Base-by-base conservation (phyloP, 2,113 vertebrate species). In the Aphyosemion australe region DNA sequence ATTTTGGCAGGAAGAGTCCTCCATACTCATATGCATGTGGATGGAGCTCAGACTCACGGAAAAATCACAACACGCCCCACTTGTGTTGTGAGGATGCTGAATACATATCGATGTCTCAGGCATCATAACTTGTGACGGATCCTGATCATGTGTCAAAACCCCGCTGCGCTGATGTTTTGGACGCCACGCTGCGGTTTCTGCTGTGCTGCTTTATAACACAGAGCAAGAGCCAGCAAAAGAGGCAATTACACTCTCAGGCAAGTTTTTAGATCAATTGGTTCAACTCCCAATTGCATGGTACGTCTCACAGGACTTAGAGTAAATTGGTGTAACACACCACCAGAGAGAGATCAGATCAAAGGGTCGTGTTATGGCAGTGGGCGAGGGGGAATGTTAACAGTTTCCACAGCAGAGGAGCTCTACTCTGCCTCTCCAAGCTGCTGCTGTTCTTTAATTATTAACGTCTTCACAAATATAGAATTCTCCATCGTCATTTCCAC, bases 291-390 rank as follows among this genome's bases (percentile, higher is more conserved):
- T 53, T 37, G 84, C 56, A 62, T 12, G 55, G 69, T 48, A 62
- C 53, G 67, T 73, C 82, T 78, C 84, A 43, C 0, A 76, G 63
- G 87, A 60, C 72, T 68, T 16, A 14, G 58, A 75, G 83, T 18
- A 50, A 85, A 82, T 73, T 65, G 34, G 52, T 58, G 68, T 73
- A 76, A 57, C 72, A 74, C 79, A 76, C 73, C 70, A 76, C 82
- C 75, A 79, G 82, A 76, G 72, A 79, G 77, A 76, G 70, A 65
- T 49, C 61, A 61, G 84, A 85, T 87, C 87, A 91, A 89, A 84
- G 82, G 54, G 63, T 34, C 66, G 55, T 47, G 64, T 64, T 48
- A 13, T 19, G 62, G 80, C 69, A 69, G 61, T 9, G 37, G 65
- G 61, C 54, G 49, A 1, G 74, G 59, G 83, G 61, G 83, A 86